Evolutionary conservation across 2,888 invertebrate genomes (phyloP), one percentile per base, ranked within the genome.

Genomic region (Aphidoletes aphidimyza): DNA sequence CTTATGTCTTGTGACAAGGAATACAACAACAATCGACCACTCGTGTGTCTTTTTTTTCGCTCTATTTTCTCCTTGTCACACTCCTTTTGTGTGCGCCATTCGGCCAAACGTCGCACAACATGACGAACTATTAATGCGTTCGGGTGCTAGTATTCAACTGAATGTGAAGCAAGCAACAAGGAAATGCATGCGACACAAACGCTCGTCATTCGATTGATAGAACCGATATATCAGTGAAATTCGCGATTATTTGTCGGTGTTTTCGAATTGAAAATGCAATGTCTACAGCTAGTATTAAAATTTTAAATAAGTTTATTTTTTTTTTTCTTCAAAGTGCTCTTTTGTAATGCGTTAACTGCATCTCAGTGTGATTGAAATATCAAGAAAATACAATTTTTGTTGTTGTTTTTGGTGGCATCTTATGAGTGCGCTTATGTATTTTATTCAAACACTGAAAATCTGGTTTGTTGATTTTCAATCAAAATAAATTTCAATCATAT

Each of bases 41-140:
- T 36, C 37, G 81, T 37, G 19, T 81, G 5, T 8, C 1, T 37
- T 37, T 37, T 69, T 59, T 59, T 30, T 11, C n/a, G n/a, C n/a
- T n/a, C n/a, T n/a, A n/a, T 78, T 78, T 78, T 19, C 34, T 81
- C 69, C 69, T 69, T 69, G 69, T 69, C 69, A 69, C n/a, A n/a
- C 69, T 69, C 34, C 11, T 30, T 30, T 1, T 69, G 54, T 69
- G 42, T 14, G 42, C 42, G 42, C 69, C 30, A 2, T 30, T 30
- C 34, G 34, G n/a, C n/a, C n/a, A 69, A 34, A 17, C 17, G 14
- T 69, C 30, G 69, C 17, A 14, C 69, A 2, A 69, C 34, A 30
- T 69, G 30, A 69, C 34, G 69, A 26, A 30, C 69, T 30, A 30
- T 69, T 11, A 69, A 30, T 69, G 69, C 34, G 69, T 30, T 69